A percentile compares a stretch with the other conserved stretches of the same genome.
phyloP scores from a whole-genome alignment of 2,888 invertebrate species.

The Ormyrus labotus region DNA sequence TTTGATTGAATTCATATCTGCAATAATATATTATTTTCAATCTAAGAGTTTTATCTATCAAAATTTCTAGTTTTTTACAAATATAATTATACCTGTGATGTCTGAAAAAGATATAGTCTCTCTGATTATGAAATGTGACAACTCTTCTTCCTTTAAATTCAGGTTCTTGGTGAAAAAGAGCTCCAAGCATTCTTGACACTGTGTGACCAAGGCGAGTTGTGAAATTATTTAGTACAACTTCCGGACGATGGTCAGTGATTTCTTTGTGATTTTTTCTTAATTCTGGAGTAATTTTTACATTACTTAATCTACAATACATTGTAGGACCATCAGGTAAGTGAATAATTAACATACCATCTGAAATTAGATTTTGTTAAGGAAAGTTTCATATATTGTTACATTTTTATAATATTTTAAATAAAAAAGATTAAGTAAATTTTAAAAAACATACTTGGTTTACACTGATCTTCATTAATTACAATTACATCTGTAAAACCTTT shows the following conservation, averaged over 20 bases:
- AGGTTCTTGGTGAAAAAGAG: conserved; percentile 96
- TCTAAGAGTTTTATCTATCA: too few species aligned
- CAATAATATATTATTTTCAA: conserved; percentile 56
- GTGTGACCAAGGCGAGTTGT: conserved; percentile 94
- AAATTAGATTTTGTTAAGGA: conserved; percentile 36
- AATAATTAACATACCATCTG: conserved; percentile 92
- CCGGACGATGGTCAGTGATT: conserved; percentile 92
- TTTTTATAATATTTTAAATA: conserved; percentile 1
- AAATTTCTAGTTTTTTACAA: neutral
- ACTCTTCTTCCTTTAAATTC: conserved; percentile 95
- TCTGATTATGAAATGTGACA: conserved; percentile 98
- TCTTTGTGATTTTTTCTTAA: conserved; percentile 87
- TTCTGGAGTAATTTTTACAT: conserved; percentile 92
- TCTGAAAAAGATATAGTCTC: conserved; percentile 98
- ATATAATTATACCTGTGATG: conserved; percentile 86
- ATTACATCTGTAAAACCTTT: conserved; percentile 91
- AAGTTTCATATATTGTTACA: conserved; percentile 10
- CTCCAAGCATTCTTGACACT: conserved; percentile 93
- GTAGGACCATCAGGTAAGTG: conserved; percentile 98
- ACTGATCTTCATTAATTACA: conserved; percentile 95
- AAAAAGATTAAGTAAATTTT: conserved; percentile 8
- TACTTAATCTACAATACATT: conserved; percentile 95
- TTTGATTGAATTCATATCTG: conserved; percentile 91
- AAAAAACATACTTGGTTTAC: conserved; percentile 84
- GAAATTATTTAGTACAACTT: conserved; percentile 95